A percentile compares a stretch with the other conserved stretches of the same genome.
These are phyloP conservation scores for Nudaria mundana DNA, from an alignment of 2,888 invertebrate genomes.

Conservation along the genomic window DNA sequence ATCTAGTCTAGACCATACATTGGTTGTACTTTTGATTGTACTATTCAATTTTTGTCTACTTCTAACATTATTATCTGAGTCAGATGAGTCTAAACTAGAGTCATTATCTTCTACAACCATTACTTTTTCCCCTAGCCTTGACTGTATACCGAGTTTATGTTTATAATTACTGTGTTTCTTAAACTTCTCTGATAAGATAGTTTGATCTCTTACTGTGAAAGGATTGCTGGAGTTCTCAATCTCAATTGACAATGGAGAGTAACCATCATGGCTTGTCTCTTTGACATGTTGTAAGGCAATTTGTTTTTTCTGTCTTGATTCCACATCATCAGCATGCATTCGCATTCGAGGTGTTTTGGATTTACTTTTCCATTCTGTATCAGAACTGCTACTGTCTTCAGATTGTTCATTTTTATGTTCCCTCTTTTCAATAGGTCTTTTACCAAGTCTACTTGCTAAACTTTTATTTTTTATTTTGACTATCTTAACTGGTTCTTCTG, in stretches of 20 bases:
- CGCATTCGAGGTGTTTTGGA: conserved; percentile 88
- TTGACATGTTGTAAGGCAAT: conserved; percentile 35
- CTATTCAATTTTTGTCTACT: conserved; percentile 73
- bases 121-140: conserved; percentile 64
- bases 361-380: conserved; percentile 81
- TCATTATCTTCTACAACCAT: conserved; percentile 33
- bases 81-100: conserved; percentile 53
- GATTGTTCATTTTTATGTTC: conserved; percentile 42
- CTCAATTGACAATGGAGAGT: conserved; percentile 70
- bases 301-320: conserved; percentile 78
- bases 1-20: conserved; percentile 82
- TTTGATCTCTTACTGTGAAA: conserved; percentile 50
- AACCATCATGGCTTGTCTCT: conserved; percentile 42
- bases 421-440: conserved; percentile 42
- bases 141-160: conserved; percentile 45
- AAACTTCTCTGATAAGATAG: conserved; percentile 66
- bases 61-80: conserved; percentile 64
- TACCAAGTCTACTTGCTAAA: conserved; percentile 66
- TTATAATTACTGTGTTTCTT: conserved; percentile 39
- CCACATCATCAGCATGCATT: conserved; percentile 95
- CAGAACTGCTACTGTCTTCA: conserved; percentile 72
- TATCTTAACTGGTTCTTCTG: conserved; percentile 37
- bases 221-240: conserved; percentile 55
- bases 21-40: conserved; percentile 56
- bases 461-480: conserved; percentile 60